Evolutionary conservation across 1,140 invertebrate genomes (phyloP).

Genomic region (Zeugodacus cucurbitae): DNA sequence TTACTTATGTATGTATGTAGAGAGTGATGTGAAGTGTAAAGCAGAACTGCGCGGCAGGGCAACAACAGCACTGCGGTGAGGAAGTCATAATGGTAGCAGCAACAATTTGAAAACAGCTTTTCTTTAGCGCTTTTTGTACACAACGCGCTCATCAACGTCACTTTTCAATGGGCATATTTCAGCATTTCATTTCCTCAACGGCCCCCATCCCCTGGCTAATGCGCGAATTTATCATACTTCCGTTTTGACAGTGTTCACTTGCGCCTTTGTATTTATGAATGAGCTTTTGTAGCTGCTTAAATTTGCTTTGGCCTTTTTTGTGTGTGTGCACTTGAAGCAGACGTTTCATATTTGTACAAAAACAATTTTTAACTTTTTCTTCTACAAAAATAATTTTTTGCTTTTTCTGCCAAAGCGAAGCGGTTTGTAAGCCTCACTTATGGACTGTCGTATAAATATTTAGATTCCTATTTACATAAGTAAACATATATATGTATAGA

Average conservation of each 20-base stretch:
- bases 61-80: neutral
- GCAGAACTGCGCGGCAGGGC: neutral
- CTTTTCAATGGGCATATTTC: neutral
- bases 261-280: neutral
- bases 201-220: neutral
- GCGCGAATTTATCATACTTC: neutral
- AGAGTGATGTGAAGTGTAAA: too few species aligned
- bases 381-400: neutral
- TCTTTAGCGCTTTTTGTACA: neutral
- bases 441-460: neutral
- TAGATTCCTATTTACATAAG: neutral
- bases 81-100: neutral
- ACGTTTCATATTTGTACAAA: neutral
- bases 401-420: neutral
- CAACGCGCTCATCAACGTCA: neutral
- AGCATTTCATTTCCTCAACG: neutral
- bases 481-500: neutral
- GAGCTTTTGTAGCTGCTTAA: neutral
- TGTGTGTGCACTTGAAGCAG: neutral
- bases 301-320: neutral
- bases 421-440: too few species aligned
- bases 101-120: neutral
- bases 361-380: neutral
- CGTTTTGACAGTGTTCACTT: neutral
- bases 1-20: too few species aligned